Percentiles rank a stretch among this genome's conserved stretches.
phyloP scores from a whole-genome alignment of 2,888 invertebrate species.

The Anoplius nigerrimus region DNA sequence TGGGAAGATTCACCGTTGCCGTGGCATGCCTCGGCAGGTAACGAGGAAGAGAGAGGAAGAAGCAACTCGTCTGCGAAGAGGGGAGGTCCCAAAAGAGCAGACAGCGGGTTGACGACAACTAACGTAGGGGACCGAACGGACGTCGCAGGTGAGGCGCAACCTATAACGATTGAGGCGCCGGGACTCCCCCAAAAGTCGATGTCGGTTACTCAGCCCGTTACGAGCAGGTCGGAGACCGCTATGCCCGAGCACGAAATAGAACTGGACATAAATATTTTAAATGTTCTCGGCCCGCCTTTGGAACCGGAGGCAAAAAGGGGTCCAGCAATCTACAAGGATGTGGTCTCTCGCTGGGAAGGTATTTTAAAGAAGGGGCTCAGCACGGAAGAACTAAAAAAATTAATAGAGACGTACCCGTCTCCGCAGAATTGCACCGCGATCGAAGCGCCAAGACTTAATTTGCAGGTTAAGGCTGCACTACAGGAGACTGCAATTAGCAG shows the following conservation, averaged over 20 bases:
- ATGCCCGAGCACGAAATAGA: conserved; percentile 1
- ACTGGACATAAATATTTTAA: conserved; percentile 1
- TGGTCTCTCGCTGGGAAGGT: conserved; percentile 22
- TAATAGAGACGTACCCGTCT: conserved; percentile 26
- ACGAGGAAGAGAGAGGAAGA: no score
- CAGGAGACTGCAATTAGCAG: conserved; percentile 33
- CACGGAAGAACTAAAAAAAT: conserved; percentile 13
- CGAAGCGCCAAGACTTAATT: conserved; percentile 37
- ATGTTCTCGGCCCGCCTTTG: neutral
- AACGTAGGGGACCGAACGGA: no score
- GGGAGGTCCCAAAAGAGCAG: no score
- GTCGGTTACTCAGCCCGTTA: no score
- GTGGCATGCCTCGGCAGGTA: no score
- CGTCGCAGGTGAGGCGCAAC: no score
- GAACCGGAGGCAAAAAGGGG: conserved; percentile 1
- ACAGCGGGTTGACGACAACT: no score
- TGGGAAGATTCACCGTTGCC: no score
- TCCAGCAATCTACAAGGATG: conserved; percentile 22
- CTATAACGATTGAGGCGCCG: no score
- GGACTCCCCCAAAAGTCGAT: no score
- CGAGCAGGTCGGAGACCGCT: no score
- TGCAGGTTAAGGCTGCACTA: conserved; percentile 29
- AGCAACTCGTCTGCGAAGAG: no score
- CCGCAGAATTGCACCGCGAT: conserved; percentile 32
- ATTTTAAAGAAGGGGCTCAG: conserved; percentile 35